phyloP scores from a whole-genome alignment of 2,888 invertebrate genomes.

The Podotricha telesiphe region DNA sequence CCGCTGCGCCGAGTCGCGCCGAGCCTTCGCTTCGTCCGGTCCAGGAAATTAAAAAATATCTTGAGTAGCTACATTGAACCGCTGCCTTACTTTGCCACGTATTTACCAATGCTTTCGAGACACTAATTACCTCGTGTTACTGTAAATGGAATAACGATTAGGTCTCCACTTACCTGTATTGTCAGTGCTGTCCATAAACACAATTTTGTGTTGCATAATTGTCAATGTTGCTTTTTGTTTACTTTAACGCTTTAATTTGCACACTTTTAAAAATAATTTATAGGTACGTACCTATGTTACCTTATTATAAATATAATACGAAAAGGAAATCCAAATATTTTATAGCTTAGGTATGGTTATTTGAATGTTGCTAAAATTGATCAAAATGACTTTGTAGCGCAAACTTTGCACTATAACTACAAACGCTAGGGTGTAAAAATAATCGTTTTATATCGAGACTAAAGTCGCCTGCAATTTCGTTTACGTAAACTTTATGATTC shows the following conservation, averaged over 20 bases:
- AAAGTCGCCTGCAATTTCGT: no score
- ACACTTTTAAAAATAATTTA: not conserved
- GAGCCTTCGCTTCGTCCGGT: conserved; percentile 45
- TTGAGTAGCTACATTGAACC: conserved; percentile 62
- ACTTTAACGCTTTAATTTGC: no score
- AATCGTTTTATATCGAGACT: no score
- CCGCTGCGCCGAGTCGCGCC: conserved; percentile 51
- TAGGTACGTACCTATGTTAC: no score
- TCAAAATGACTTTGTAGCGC: no score
- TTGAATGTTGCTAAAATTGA: no score
- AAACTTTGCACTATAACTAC: no score
- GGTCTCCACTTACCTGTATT: conserved; percentile 38
- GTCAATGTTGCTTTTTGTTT: not conserved
- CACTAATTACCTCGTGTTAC: conserved; percentile 47
- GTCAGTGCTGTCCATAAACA: conserved; percentile 21
- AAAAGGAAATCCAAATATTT: no score
- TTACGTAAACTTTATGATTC: no score
- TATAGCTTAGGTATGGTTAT: no score
- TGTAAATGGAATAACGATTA: conserved; percentile 46
- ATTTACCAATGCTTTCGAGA: conserved; percentile 43
- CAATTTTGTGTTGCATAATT: not conserved
- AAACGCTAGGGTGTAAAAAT: no score
- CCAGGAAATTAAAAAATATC: conserved; percentile 79
- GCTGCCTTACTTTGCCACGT: conserved; percentile 47
- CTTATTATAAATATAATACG: no score